A percentile compares a stretch with the other conserved stretches of the same genome.
Evolutionary conservation across 2,113 vertebrate species (phyloP).

Genomic region (Pelodiscus sinensis): DNA sequence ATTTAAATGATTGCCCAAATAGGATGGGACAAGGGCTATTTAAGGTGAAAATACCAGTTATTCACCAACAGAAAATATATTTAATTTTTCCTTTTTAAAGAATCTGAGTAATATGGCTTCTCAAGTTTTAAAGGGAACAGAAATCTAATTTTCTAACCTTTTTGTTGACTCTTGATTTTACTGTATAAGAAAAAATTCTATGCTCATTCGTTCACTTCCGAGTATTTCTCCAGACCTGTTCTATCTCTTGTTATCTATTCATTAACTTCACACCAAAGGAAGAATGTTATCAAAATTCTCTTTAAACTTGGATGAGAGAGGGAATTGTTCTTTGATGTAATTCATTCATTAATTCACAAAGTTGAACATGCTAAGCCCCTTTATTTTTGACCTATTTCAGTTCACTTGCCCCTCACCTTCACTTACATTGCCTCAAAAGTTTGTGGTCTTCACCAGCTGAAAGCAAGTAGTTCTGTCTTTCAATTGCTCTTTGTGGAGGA

Average conservation of each 20-base stretch:
- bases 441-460: neutral
- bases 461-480: neutral
- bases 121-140: rapidly evolving
- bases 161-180: neutral
- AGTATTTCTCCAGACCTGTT: neutral
- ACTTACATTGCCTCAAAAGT: neutral
- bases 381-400: neutral
- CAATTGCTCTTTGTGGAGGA: neutral
- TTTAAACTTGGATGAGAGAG: neutral
- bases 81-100: neutral
- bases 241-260: neutral
- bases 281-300: neutral
- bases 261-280: neutral
- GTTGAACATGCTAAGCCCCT: neutral
- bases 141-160: neutral
- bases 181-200: neutral
- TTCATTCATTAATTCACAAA: neutral
- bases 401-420: neutral
- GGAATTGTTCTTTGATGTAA: neutral
- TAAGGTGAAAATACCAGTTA: neutral
- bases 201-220: neutral
- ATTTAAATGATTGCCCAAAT: neutral
- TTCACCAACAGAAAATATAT: neutral
- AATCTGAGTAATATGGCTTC: neutral
- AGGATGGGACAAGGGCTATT: rapidly evolving